Conservation (phyloP, 2,888 invertebrate species). For the Stenichneumon culpator region DNA sequence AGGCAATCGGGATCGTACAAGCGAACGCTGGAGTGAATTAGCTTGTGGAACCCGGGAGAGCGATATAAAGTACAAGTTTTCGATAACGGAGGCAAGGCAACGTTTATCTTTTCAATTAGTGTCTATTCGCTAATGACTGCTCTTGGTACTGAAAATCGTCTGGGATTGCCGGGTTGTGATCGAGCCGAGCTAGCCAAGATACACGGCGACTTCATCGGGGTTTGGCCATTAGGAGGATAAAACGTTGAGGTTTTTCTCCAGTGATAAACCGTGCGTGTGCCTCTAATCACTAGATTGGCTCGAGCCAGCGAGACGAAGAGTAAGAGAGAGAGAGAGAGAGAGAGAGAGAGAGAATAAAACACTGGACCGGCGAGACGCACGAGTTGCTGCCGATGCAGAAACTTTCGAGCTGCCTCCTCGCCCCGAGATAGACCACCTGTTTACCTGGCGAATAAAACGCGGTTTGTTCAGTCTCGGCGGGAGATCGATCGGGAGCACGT, state of each 20-base stretch:
- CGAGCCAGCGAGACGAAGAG: not conserved
- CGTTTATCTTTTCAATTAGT: conserved; percentile 77
- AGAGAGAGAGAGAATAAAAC: conserved; percentile 41
- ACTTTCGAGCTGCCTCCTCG: conserved; percentile 47
- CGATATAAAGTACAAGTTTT: conserved; percentile 57
- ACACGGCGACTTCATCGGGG: conserved; percentile 56
- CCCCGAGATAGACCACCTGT: conserved; percentile 54
- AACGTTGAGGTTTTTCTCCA: conserved; percentile 68
- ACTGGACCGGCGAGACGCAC: conserved; percentile 1
- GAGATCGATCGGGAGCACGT: conserved; percentile 50
- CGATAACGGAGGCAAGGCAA: conserved; percentile 71
- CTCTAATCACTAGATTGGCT: conserved; percentile 57
- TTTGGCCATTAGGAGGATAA: conserved; percentile 70
- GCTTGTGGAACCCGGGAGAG: conserved; percentile 38
- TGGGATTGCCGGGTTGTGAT: conserved; percentile 27
- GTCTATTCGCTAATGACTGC: conserved; percentile 74
- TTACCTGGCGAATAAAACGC: conserved; percentile 38
- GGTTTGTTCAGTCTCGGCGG: conserved; percentile 40
- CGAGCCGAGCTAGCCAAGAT: conserved; percentile 46
- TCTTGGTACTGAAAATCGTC: conserved; percentile 39
- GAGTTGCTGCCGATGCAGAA: conserved; percentile 33
- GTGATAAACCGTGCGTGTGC: conserved; percentile 37
- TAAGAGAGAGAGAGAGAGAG: not conserved
- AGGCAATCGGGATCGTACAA: conserved; percentile 19
- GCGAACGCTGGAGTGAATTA: conserved; percentile 16